Percentiles rank a stretch among this genome's conserved stretches.
Conservation (phyloP, 1,140 invertebrate genomes). For the Diorhabda sublineata region DNA sequence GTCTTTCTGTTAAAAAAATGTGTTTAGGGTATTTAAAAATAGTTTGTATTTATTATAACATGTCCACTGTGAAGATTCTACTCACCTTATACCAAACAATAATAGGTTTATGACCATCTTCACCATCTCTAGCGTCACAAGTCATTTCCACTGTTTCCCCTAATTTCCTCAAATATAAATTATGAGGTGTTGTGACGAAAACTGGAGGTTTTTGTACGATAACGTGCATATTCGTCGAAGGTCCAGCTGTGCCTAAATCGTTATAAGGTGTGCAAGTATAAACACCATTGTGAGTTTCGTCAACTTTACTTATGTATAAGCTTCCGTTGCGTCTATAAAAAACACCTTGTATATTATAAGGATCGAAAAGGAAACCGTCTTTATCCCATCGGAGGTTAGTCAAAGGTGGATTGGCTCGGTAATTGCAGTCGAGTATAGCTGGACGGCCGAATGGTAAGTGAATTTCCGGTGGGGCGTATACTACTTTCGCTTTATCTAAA, state of each 20-base stretch:
- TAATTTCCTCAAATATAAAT: constrained; percentile 76
- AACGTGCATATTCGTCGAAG: constrained; percentile 81
- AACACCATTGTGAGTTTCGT: constrained; percentile 69
- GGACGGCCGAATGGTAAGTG: constrained; percentile 84
- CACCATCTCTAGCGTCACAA: constrained; percentile 73
- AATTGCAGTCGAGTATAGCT: constrained; percentile 88
- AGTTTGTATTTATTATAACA: not conserved
- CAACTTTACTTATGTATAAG: constrained; percentile 71
- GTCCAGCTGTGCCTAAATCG: constrained; percentile 71
- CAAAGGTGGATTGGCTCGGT: constrained; percentile 87
- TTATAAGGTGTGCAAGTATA: constrained; percentile 94
- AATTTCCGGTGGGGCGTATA: constrained; percentile 82
- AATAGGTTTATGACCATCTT: constrained; percentile 68
- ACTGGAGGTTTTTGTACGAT: constrained; percentile 81
- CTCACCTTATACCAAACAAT: constrained; percentile 84
- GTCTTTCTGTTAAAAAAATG: constrained; percentile 59
- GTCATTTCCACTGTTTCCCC: constrained; percentile 77
- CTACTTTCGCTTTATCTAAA: constrained; percentile 87
- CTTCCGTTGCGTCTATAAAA: constrained; percentile 84
- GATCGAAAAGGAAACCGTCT: constrained; percentile 87
- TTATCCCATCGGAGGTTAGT: constrained; percentile 93
- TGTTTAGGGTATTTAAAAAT: too few species aligned
- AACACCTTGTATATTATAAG: constrained; percentile 83
- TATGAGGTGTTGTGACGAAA: constrained; percentile 71
- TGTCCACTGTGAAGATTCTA: not conserved